These are phyloP conservation scores for Brachymystax lenok DNA, from an alignment of 2,797 vertebrate species.

Conservation along the genomic window DNA sequence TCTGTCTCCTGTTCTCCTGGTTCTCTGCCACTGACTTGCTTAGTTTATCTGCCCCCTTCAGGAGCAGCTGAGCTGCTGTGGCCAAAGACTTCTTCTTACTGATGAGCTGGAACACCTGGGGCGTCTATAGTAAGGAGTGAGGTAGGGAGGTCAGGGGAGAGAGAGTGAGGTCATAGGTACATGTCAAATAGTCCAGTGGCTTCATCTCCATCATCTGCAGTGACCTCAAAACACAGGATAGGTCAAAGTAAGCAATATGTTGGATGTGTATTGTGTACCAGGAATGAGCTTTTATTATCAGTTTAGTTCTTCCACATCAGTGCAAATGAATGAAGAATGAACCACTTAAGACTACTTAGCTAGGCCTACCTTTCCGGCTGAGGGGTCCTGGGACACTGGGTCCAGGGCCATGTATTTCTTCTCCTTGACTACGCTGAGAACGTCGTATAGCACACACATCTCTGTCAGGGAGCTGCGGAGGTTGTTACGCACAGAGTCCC, in stretches of 20 bases:
- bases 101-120: slow-evolving; percentile 92
- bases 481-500: slow-evolving; percentile 96
- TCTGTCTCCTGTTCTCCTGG: slow-evolving; percentile 91
- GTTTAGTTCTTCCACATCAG: not conserved
- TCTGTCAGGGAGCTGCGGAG: slow-evolving; percentile 90
- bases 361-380: slow-evolving; percentile 68
- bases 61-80: slow-evolving; percentile 90
- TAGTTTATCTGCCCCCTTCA: slow-evolving; percentile 94
- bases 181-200: not conserved
- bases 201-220: not conserved
- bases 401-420: slow-evolving; percentile 98
- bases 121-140: slow-evolving; percentile 71
- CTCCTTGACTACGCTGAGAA: slow-evolving; percentile 94
- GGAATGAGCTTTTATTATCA: not conserved
- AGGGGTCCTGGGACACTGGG: slow-evolving; percentile 88
- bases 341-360: not conserved
- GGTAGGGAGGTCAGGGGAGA: not conserved
- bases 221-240: not conserved
- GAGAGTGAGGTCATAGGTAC: not conserved
- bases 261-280: not conserved
- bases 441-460: slow-evolving; percentile 96
- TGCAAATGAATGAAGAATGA: not conserved
- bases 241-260: not conserved
- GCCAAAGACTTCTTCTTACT: slow-evolving; percentile 94
- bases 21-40: slow-evolving; percentile 92